Base-by-base conservation (phyloP, 2,113 vertebrate species). In the Synchiropus splendidus region DNA sequence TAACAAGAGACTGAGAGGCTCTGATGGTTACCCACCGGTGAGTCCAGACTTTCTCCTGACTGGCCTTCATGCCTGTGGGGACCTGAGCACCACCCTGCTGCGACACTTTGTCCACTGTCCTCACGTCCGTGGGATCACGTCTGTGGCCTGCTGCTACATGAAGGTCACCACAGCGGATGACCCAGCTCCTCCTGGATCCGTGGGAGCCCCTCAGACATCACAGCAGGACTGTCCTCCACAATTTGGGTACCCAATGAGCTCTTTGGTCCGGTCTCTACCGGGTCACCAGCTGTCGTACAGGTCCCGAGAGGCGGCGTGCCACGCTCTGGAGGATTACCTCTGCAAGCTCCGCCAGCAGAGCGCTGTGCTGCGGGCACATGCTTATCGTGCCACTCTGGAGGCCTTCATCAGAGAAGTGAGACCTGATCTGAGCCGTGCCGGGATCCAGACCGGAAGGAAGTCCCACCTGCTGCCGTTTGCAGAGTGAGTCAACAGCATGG, bases 141-240 rank as follows among this genome's bases (percentile, higher is more conserved):
- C 88, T 0, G 93, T 87, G 30, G 88, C 89, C 3, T 97, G 94
- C 38, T 98, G 94, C 75, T 90, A 98, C 81, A 98, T 98, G 93
- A 97, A 97, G 38, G 61, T 95, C 36, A 88, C 86, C 0, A 87
- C 87, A 4, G 18, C 36, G 10, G 84, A 84, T 12, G 51, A 77
- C 13, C 33, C 61, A 1, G 0, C 18, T 9, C 36, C 80, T 1
- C 80, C 86, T 1, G 73, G 61, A 9, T 52, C 76, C 3, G 48
- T 78, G 0, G 32, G 18, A 3, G 35, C 74, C 1, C 57, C 52
- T 0, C 17, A 13, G 3, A 2, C 38, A 1, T 32, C 21, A 0
- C 6, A 16, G 8, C 45, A n/a, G 1, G 48, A 46, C 0, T 0
- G 11, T 2, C 0, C 51, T 27, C 17, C 45, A 5, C 72, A 76